Evolutionary conservation across 2,888 invertebrate species (phyloP).

Genomic region (Ernsta delagoae): DNA sequence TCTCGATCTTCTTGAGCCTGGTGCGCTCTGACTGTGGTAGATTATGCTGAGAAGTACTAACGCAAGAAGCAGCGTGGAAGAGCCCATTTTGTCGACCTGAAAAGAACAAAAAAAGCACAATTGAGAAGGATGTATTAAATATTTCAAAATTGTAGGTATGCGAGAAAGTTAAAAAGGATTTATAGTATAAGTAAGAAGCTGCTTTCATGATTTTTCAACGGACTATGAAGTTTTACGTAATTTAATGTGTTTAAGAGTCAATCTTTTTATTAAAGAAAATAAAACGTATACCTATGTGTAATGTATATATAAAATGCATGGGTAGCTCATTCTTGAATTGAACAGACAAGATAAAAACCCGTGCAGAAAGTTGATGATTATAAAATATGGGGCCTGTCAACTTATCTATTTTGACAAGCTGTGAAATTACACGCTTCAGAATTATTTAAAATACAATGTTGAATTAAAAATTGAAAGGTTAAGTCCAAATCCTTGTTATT

Average conservation of each 20-base stretch:
- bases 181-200: too few relatives aligned
- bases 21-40: conserved; percentile 60
- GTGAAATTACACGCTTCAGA: conserved; percentile 32
- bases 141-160: too few relatives aligned
- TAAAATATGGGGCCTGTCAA: conserved; percentile 15
- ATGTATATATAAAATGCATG: too few relatives aligned
- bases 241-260: too few relatives aligned
- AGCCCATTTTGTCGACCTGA: conserved; percentile 64
- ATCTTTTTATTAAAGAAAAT: too few relatives aligned
- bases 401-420: conserved; percentile 35
- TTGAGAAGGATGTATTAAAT: neutral
- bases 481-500: conserved; percentile 17
- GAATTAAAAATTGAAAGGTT: conserved; percentile 26
- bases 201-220: too few relatives aligned
- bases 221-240: too few relatives aligned
- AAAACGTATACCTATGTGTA: too few relatives aligned
- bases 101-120: conserved; percentile 49
- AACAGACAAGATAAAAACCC: conserved; percentile 4
- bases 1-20: conserved; percentile 65
- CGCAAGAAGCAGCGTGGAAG: conserved; percentile 54
- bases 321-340: too few relatives aligned
- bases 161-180: too few relatives aligned
- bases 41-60: conserved; percentile 60
- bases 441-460: conserved; percentile 10
- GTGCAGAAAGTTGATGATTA: conserved; percentile 17